Evolutionary conservation across 2,113 vertebrate species (phyloP).

Genomic region (Microcebus murinus): DNA sequence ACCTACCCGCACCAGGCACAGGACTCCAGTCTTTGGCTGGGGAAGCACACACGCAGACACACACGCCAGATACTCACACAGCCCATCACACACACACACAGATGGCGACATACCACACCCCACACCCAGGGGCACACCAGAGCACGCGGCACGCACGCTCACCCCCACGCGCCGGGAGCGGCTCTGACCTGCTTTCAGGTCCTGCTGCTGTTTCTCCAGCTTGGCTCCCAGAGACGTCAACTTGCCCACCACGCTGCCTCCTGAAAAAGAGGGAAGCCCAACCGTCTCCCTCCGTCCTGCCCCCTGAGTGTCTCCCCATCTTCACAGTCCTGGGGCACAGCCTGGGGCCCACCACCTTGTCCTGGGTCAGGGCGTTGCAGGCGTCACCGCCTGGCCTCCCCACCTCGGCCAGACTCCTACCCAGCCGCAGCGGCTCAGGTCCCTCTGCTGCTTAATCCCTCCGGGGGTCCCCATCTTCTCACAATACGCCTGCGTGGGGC

Average conservation of each 20-base stretch:
- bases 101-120: no score
- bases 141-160: not conserved
- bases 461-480: not conserved
- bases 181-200: conserved; percentile 66
- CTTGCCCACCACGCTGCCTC: not conserved
- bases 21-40: not conserved
- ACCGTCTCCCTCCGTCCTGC: fast-evolving
- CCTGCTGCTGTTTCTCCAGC: conserved; percentile 48
- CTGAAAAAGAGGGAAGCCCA: not conserved
- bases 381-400: not conserved
- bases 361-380: not conserved
- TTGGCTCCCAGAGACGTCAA: conserved; percentile 28
- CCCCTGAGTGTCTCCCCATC: not conserved
- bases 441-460: not conserved
- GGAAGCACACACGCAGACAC: not conserved
- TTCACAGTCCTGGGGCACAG: not conserved
- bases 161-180: no score
- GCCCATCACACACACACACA: not conserved
- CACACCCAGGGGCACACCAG: not conserved
- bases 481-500: no score
- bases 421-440: not conserved
- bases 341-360: not conserved
- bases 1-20: not conserved
- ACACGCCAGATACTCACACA: not conserved
- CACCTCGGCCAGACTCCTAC: not conserved